Evolutionary conservation across 1,140 invertebrate species (phyloP), one percentile per base, ranked within the genome.

Genomic region (Monomorium pharaonis): DNA sequence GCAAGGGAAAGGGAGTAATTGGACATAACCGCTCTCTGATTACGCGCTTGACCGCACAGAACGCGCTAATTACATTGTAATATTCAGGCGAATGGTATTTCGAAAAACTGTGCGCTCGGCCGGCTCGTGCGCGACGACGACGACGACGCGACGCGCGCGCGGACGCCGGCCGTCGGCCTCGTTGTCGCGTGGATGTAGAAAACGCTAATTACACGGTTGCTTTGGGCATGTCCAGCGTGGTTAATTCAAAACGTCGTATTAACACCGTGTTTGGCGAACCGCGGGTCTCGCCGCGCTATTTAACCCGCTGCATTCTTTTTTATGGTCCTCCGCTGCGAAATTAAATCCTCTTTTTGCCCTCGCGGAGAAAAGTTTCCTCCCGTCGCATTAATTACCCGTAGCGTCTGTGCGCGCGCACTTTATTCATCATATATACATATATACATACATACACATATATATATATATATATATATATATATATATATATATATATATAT

Each of bases 71-170:
- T 88, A 85, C 62, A 63, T 54, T 81, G 49, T 67, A 56, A 67
- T 85, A 81, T 85, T 81, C 69, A 58, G 33, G 30, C 24, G 24
- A 85, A 85, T 56, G 51, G 30, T 72, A 77, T 65, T 83, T 49
- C 33, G 7, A 83, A 74, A 56, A 83, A 60, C 49, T 72, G 44
- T 44, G 10, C 2, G 4, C 44, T 21, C n/a, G n/a, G n/a, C n/a
- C n/a, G n/a, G 33, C 33, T 27, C 12, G 49, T 33, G 18, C 47
- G 58, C 33, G 60, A 51, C 30, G 42, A 21, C 27, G n/a, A 16
- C 58, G 27, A n/a, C 16, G 24, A 12, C 58, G 27, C 21, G 24
- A 6, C 58, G 27, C 37, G 9, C 2, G n/a, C 49, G 24, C 9
- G 5, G 30, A 30, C 21, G 27, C 18, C 63, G 37, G 3, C 4